phyloP scores from a whole-genome alignment of 2,888 invertebrate species.

The Catocala fraxini region DNA sequence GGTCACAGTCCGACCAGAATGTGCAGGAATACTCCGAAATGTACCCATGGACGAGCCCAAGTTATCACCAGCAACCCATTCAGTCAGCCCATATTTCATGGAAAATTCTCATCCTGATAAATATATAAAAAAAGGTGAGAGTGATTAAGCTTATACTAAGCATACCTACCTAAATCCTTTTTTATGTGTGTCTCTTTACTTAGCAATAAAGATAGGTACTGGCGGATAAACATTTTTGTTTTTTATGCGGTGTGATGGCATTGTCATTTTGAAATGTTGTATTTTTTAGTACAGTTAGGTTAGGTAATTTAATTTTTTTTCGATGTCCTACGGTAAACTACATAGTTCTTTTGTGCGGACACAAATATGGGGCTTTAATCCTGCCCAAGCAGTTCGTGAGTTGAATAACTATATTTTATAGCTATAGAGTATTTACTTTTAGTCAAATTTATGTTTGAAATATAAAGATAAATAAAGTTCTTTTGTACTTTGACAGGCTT shows the following conservation, averaged over 20 bases:
- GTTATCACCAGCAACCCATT: conserved; percentile 87
- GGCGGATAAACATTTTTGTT: conserved; percentile 4
- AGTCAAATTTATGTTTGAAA: no score
- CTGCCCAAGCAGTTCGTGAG: conserved; percentile 77
- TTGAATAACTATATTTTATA: conserved; percentile 17
- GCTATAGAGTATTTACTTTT: no score
- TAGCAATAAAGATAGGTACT: neutral
- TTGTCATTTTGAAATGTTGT: neutral
- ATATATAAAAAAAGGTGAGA: conserved; percentile 89
- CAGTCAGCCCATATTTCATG: conserved; percentile 90
- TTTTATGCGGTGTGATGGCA: neutral
- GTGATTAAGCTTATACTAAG: no score
- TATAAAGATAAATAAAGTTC: no score
- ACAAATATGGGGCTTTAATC: conserved; percentile 83
- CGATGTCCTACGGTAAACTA: conserved; percentile 78
- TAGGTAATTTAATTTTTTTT: conserved; percentile 7
- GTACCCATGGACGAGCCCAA: conserved; percentile 88
- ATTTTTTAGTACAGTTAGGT: no score
- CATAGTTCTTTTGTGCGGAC: conserved; percentile 78
- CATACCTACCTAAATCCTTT: no score
- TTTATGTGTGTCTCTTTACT: no score
- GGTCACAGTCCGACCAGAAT: conserved; percentile 90
- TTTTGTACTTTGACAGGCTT: conserved; percentile 82
- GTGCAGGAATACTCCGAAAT: conserved; percentile 89
- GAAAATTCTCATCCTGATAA: conserved; percentile 89